Evolutionary conservation across 2,113 vertebrate species (phyloP), one percentile per base, ranked within the genome.

Genomic region (Cottus gobio): DNA sequence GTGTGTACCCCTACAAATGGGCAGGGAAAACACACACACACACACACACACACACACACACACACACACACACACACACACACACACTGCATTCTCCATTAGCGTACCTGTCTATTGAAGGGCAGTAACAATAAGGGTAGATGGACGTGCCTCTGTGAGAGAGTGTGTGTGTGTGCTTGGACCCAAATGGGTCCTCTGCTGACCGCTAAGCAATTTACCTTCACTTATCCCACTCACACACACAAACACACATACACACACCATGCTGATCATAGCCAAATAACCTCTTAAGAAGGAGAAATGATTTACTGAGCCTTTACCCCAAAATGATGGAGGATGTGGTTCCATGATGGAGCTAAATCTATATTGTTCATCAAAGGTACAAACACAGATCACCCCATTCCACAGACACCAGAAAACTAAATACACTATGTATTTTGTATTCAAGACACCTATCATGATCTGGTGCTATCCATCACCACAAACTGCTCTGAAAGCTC

Each of bases 161-260:
- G 57, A 48, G 50, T 50, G 28, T 31, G 34, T 46, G 75, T 36
- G 71, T 34, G 34, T 34, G 34, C 61, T 58, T 71, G 64, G 58
- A 83, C 79, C 79, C n/a, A 88, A 89, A 91, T 88, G 72, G 79
- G 58, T 77, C 78, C 72, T 84, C 36, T 75, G 61, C 83, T 76
- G 71, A 84, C 77, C 11, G 10, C 82, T 46, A 61, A 82, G 80
- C 85, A 82, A 83, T 92, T 87, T 90, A 90, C 72, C 87, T 77
- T 82, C 87, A 85, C 85, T 91, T 91, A 87, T 80, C 50, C 26
- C 48, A 2, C 50, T 58, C 69, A 58, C 24, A 28, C 58, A 24
- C 65, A 39, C 28, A 22, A 22, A 26, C 54, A n/a, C 8, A 7
- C 63, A 22, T 30, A 66, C 58, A 37, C 9, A 67, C 26, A 54